A percentile compares a stretch with the other conserved stretches of the same genome.
Conservation (phyloP, 2,888 invertebrate species). For the Clistopyga incitator region DNA sequence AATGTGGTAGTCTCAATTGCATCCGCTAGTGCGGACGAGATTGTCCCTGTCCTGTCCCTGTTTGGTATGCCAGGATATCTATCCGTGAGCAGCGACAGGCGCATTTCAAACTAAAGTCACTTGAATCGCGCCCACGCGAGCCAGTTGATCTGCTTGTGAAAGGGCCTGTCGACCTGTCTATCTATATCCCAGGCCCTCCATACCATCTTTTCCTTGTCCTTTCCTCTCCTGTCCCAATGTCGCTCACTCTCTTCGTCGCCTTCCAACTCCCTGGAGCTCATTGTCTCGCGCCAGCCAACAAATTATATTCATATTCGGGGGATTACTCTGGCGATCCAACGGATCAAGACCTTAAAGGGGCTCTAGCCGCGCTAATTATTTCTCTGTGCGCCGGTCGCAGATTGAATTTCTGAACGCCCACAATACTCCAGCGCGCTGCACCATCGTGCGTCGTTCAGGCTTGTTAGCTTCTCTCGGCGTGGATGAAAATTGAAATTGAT, state of each 20-base stretch:
- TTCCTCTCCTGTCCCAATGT: constrained; percentile 43
- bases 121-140: constrained; percentile 46
- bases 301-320: constrained; percentile 83
- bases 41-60: neutral
- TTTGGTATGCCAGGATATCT: constrained; percentile 55
- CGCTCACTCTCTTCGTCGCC: constrained; percentile 41
- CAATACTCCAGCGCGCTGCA: neutral
- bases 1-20: neutral
- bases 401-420: constrained; percentile 78
- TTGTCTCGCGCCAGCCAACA: constrained; percentile 71
- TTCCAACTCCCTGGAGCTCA: neutral
- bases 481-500: constrained; percentile 42
- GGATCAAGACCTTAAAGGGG: constrained; percentile 82
- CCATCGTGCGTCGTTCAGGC: constrained; percentile 8
- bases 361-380: constrained; percentile 81
- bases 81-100: constrained; percentile 65
- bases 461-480: constrained; percentile 9
- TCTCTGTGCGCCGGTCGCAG: constrained; percentile 75
- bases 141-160: constrained; percentile 56
- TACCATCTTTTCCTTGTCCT: constrained; percentile 32
- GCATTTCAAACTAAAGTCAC: constrained; percentile 56
- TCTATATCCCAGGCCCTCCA: constrained; percentile 49
- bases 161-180: constrained; percentile 58
- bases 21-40: neutral
- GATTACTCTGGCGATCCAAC: constrained; percentile 80